These are phyloP conservation scores for Bedellia somnulentella DNA, from an alignment of 2,888 invertebrate species.

Conservation along the genomic window DNA sequence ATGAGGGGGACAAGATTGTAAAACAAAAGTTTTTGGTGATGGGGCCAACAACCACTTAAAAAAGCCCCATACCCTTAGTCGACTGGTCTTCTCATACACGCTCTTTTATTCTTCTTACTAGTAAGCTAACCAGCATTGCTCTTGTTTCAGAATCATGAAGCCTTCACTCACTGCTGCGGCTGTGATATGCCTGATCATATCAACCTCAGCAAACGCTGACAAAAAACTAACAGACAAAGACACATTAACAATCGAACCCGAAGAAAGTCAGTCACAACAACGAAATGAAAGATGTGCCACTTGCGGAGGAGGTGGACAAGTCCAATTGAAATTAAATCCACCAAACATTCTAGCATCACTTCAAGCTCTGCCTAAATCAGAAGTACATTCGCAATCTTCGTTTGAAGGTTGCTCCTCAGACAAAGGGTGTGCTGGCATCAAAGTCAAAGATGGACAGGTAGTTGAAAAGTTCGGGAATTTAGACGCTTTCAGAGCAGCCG, in stretches of 20 bases:
- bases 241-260: conserved; percentile 30
- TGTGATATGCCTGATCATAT: conserved; percentile 31
- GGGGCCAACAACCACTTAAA: too few relatives aligned
- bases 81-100: too few relatives aligned
- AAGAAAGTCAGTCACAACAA: conserved; percentile 26
- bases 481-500: conserved; percentile 35
- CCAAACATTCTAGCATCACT: conserved; percentile 29
- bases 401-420: conserved; percentile 43
- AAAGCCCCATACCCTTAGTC: too few relatives aligned
- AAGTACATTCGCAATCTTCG: conserved; percentile 41
- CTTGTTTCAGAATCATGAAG: conserved; percentile 52
- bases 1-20: too few relatives aligned
- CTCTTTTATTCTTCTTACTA: too few relatives aligned
- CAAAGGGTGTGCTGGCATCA: conserved; percentile 48
- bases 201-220: conserved; percentile 30
- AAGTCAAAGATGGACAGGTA: conserved; percentile 44
- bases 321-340: too few relatives aligned
- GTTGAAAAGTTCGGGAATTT: conserved; percentile 39
- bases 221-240: conserved; percentile 30
- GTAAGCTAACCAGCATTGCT: background rate
- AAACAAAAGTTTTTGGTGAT: too few relatives aligned
- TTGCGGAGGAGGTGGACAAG: conserved; percentile 19
- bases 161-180: conserved; percentile 44
- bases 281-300: conserved; percentile 36
- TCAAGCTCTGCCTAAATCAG: conserved; percentile 26